Conservation (phyloP, 2,888 invertebrate genomes). For the Agrotis puta region DNA sequence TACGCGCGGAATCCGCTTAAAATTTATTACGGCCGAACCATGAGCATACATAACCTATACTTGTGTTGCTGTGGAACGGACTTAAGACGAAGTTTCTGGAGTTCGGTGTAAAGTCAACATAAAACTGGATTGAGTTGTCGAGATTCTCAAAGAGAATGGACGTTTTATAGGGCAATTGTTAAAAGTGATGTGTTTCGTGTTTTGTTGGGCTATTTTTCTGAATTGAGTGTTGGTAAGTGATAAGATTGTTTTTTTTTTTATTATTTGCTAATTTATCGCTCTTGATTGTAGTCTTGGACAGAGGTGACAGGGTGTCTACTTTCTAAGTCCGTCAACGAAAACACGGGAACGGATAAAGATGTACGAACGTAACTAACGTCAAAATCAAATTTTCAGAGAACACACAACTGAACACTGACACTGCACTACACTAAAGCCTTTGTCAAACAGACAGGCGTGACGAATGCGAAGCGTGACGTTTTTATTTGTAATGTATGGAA, state of each 20-base stretch:
- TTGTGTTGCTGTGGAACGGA: slow-evolving; percentile 49
- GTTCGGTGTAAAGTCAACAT: slow-evolving; percentile 53
- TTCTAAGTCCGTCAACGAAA: too few species aligned
- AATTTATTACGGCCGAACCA: slow-evolving; percentile 62
- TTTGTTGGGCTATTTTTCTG: slow-evolving; percentile 11
- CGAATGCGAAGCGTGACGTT: too few species aligned
- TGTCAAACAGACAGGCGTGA: too few species aligned
- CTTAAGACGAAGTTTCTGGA: slow-evolving; percentile 51
- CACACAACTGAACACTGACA: too few species aligned
- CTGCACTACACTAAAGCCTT: too few species aligned
- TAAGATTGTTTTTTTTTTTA: background rate
- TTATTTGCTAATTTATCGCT: too few species aligned
- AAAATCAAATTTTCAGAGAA: too few species aligned
- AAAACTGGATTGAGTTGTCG: slow-evolving; percentile 56
- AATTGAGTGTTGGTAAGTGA: slow-evolving; percentile 5
- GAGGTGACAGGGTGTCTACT: too few species aligned
- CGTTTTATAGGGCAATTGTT: slow-evolving; percentile 55
- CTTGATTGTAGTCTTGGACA: too few species aligned
- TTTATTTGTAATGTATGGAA: too few species aligned
- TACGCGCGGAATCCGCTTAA: slow-evolving; percentile 60
- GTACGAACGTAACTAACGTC: too few species aligned
- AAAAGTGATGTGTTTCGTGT: slow-evolving; percentile 51
- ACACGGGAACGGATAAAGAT: too few species aligned
- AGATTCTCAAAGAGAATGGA: slow-evolving; percentile 56
- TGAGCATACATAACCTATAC: slow-evolving; percentile 54